Evolutionary conservation across 2,888 invertebrate genomes (phyloP).

Genomic region (Halictus quadricinctus): DNA sequence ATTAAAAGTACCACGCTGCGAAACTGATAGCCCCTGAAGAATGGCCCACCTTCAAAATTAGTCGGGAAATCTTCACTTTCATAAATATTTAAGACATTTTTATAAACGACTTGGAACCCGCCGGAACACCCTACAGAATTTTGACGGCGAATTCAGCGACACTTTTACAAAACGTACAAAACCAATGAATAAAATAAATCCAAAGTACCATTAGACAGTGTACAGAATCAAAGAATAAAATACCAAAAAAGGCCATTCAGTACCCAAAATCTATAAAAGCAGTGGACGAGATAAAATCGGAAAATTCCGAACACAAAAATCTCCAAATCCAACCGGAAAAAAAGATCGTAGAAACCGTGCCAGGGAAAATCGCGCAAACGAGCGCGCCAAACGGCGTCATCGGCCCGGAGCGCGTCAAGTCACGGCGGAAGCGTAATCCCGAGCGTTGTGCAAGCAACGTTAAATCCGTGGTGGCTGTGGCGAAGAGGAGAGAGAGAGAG

Average conservation of each 20-base stretch:
- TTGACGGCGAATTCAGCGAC: neutral
- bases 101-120: neutral
- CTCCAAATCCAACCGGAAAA: neutral
- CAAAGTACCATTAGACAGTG: too few species aligned
- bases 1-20: constrained; percentile 1
- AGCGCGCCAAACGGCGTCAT: neutral
- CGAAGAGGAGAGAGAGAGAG: neutral
- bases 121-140: neutral
- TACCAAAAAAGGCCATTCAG: too few species aligned
- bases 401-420: neutral
- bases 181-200: too few species aligned
- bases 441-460: constrained; percentile 3
- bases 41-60: neutral
- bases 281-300: neutral
- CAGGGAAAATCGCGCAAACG: neutral
- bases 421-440: neutral
- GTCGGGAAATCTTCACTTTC: neutral
- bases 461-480: neutral
- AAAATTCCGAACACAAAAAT: neutral
- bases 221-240: too few species aligned
- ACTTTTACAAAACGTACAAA: neutral
- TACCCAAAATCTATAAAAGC: neutral
- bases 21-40: neutral
- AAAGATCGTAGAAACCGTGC: neutral
- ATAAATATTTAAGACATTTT: constrained; percentile 2